Evolutionary conservation across 2,113 vertebrate species (phyloP), one percentile per base, ranked within the genome.

Genomic region (Chaetorhynchus papuensis): DNA sequence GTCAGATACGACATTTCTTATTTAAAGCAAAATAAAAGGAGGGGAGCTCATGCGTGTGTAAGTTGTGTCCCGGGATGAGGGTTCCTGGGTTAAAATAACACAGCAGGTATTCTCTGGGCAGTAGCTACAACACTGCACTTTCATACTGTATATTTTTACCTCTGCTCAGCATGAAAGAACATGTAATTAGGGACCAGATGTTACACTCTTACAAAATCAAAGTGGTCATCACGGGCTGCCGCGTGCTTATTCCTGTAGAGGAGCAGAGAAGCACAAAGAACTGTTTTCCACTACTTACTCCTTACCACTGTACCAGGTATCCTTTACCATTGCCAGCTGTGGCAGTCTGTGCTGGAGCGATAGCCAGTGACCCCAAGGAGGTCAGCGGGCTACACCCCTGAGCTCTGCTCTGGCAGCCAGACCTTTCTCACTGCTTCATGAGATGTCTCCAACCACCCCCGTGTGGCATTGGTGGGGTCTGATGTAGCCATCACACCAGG

Each of bases 41-140:
- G 35, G 9, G 28, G 6, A 5, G 8, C 15, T 92, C 4, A 1
- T 4, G 5, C 4, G 6, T 53, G 6, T 4, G 1, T 9, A 30
- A 85, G 2, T 23, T 69, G 63, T 27, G n/a, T 23, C 33, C 37
- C 89, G 23, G 41, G 13, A 33, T 37, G 35, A 82, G 49, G 31
- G n/a, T 18, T 63, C 19, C 27, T 22, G 50, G 39, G 17, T 69
- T 75, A 70, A 83, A 69, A 78, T 12, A 83, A 27, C 11, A 11
- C 53, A 35, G 16, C 8, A 39, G 35, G 16, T 39, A 23, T 57
- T 35, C 42, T 80, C 42, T 74, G 31, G n/a, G 37, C 33, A 69
- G n/a, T 5, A 75, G 63, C 16, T 64, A 60, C 47, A 72, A 33
- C 19, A 7, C 37, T 60, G 57, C 12, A 41, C 15, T 85, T 89